Evolutionary conservation across 2,888 invertebrate species (phyloP), one percentile per base, ranked within the genome.

Genomic region (Hesperia comma): DNA sequence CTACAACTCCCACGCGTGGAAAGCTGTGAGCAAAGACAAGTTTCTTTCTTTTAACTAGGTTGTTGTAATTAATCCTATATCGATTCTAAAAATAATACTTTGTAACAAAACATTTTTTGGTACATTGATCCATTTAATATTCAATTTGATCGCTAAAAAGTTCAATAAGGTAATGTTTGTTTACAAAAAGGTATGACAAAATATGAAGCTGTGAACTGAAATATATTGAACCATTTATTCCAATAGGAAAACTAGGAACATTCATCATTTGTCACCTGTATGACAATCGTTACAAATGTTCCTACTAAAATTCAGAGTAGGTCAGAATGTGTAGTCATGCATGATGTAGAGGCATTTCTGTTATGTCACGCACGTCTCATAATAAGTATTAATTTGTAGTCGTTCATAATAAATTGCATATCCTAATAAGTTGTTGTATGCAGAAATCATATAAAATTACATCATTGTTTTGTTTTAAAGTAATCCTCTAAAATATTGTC

Each of bases 231-330:
- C 51, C 21, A 58, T 58, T 64, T 51, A 57, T 57, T 51, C 51
- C 51, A 40, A 57, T 32, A 26, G 40, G 41, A 41, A 37, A 51
- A 64, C 57, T 32, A 26, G 40, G 41, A 41, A 37, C 57, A 64
- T 64, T 63, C 57, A 26, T 63, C 63, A 58, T 41, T 32, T 64
- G 63, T 64, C 57, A 58, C 63, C 32, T 64, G 51, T 17, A 17
- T 51, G 57, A 58, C 57, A 64, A 64, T 51, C 40, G 7, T 63
- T 63, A 58, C 51, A 51, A 58, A 57, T 63, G 56, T n/a, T 51
- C 32, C 21, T 63, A 40, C 51, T 41, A 58, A 63, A 57, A 57
- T 49, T 40, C n/a, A 41, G 32, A 57, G 57, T 64, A 57, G 57
- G 51, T 32, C 57, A 51, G 15, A 15, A 63, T 40, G 32, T 21